phyloP scores from a whole-genome alignment of 2,888 invertebrate species.

The Nomada fabriciana region DNA sequence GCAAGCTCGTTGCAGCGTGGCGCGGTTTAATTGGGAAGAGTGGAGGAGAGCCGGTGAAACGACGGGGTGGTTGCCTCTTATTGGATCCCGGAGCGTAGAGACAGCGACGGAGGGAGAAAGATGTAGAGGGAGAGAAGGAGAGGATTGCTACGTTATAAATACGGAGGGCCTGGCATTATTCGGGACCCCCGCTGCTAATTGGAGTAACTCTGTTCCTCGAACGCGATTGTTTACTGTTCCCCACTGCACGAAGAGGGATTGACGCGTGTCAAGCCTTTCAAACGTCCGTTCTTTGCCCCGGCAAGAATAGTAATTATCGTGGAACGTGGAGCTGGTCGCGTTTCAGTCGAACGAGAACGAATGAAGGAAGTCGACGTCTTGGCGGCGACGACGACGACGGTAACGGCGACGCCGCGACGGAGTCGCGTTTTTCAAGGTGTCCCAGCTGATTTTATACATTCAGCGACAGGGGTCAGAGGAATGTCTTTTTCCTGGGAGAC shows the following conservation, averaged over 20 bases:
- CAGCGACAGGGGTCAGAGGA: constrained; percentile 17
- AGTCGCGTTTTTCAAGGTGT: constrained; percentile 20
- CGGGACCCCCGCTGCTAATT: constrained; percentile 66
- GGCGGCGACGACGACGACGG: not conserved
- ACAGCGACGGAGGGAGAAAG: not conserved
- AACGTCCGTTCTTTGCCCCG: constrained; percentile 37
- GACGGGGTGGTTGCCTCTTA: constrained; percentile 57
- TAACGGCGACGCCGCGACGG: not conserved
- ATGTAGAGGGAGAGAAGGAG: not conserved
- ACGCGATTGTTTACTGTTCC: constrained; percentile 67
- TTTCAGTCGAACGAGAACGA: not conserved
- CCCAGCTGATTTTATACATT: constrained; percentile 32
- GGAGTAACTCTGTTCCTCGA: constrained; percentile 66
- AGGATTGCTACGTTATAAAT: constrained; percentile 66
- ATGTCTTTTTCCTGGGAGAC: constrained; percentile 27
- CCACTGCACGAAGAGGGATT: constrained; percentile 45
- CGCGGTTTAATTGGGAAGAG: constrained; percentile 71
- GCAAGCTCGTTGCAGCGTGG: constrained; percentile 64
- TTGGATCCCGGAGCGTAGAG: constrained; percentile 48
- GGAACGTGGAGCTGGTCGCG: constrained; percentile 7
- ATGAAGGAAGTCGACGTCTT: not conserved
- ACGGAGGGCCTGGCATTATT: constrained; percentile 64
- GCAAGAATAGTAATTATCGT: constrained; percentile 57
- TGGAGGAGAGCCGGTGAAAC: constrained; percentile 38
- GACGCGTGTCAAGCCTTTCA: constrained; percentile 61